Percentiles rank a stretch among this genome's conserved stretches.
Conservation (phyloP, 2,113 vertebrate genomes). For the Passerina amoena region DNA sequence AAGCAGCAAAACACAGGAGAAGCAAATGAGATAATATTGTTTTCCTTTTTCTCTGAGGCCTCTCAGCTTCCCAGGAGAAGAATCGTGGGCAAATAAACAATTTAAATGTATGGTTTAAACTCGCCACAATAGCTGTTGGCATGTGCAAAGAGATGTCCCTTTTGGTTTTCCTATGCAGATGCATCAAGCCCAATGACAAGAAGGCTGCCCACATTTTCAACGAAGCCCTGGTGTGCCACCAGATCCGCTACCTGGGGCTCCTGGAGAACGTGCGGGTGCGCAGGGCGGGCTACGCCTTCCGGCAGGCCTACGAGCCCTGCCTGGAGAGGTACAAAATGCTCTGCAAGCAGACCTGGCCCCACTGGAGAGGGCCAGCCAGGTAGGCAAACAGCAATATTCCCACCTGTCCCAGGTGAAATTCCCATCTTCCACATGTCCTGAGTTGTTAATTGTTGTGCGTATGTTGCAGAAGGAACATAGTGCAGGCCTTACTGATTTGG, state of each 20-base stretch:
- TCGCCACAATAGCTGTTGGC: fast-evolving
- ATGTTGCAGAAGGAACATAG: fast-evolving
- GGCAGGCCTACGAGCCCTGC: slow-evolving; percentile 91
- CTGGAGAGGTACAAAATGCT: slow-evolving; percentile 99
- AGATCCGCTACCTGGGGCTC: slow-evolving; percentile 92
- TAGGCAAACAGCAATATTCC: slow-evolving; percentile 40
- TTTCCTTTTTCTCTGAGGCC: no score
- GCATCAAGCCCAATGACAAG: slow-evolving; percentile 98
- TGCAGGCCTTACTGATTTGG: neutral
- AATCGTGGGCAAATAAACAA: neutral
- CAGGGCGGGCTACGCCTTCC: slow-evolving; percentile 93
- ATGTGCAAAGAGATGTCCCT: fast-evolving
- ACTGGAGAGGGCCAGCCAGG: slow-evolving; percentile 93
- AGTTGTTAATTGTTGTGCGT: fast-evolving
- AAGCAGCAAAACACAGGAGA: no score
- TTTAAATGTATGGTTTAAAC: neutral
- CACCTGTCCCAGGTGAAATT: neutral
- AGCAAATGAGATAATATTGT: no score
- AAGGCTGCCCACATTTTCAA: slow-evolving; percentile 91
- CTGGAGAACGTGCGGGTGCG: slow-evolving; percentile 95
- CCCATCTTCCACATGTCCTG: fast-evolving
- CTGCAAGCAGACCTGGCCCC: slow-evolving; percentile 95
- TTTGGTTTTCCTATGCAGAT: slow-evolving; percentile 72
- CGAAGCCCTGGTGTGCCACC: slow-evolving; percentile 89
- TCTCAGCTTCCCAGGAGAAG: no score